phyloP scores from a whole-genome alignment of 2,888 invertebrate species.

The Eupithecia insigniata region DNA sequence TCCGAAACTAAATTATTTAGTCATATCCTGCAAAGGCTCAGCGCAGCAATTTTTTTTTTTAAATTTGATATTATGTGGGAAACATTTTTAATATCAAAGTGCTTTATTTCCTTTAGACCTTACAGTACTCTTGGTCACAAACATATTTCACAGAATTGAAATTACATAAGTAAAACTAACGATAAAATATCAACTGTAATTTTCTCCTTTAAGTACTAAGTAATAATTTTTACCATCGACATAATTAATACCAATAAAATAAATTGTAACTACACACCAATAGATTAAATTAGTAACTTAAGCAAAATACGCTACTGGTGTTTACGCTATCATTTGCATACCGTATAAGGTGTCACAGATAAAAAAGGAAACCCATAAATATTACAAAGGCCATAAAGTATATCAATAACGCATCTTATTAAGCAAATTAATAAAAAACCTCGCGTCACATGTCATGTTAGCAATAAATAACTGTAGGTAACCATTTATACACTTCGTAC shows the following conservation, averaged over 20 bases:
- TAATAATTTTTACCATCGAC: not conserved
- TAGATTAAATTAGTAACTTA: not conserved
- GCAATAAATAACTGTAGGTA: slow-evolving; percentile 20
- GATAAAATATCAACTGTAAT: too few species aligned
- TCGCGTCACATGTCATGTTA: slow-evolving; percentile 18
- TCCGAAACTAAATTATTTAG: not conserved
- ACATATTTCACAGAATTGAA: too few species aligned
- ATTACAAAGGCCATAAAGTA: slow-evolving; percentile 8
- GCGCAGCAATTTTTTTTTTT: not conserved
- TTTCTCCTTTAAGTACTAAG: not conserved
- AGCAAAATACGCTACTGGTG: slow-evolving; percentile 1
- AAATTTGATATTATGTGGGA: too few species aligned
- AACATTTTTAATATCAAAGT: too few species aligned
- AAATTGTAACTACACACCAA: not conserved
- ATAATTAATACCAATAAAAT: not conserved
- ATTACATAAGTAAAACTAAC: too few species aligned
- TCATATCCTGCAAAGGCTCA: not conserved
- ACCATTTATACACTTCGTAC: slow-evolving; percentile 11
- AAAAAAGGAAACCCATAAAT: slow-evolving; percentile 15
- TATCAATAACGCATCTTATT: slow-evolving; percentile 11
- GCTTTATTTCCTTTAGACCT: too few species aligned
- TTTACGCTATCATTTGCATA: slow-evolving; percentile 4
- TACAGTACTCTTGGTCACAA: too few species aligned
- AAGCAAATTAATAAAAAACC: slow-evolving; percentile 11
- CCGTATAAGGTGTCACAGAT: slow-evolving; percentile 9